Evolutionary conservation across 1,140 invertebrate genomes (phyloP).

Genomic region (Drosophila subobscura): DNA sequence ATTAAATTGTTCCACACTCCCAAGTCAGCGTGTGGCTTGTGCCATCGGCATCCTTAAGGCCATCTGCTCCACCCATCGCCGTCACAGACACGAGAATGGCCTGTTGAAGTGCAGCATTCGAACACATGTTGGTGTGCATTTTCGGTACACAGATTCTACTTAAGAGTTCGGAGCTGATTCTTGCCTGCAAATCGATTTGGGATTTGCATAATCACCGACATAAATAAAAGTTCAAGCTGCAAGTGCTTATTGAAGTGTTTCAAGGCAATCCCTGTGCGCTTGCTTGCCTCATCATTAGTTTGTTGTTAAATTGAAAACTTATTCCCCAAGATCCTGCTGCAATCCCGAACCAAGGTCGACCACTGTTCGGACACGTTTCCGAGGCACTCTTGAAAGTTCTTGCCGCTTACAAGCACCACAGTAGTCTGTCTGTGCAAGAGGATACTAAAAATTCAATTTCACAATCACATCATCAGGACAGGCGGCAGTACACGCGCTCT

Average conservation of each 20-base stretch:
- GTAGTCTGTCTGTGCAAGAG: conserved; percentile 11
- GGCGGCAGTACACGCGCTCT: conserved; percentile 6
- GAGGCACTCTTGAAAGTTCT: conserved; percentile 37
- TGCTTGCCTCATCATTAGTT: conserved; percentile 7
- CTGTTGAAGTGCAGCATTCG: conserved; percentile 42
- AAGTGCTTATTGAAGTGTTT: conserved; percentile 13
- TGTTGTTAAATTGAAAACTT: conserved; percentile 31
- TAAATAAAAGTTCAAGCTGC: conserved; percentile 38
- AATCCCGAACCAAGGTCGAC: conserved; percentile 31
- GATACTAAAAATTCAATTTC: conserved; percentile 64
- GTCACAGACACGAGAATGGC: conserved; percentile 27
- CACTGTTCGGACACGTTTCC: conserved; percentile 25
- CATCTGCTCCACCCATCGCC: too few species aligned
- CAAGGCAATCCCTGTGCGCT: conserved; percentile 18
- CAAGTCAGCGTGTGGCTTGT: conserved; percentile 11
- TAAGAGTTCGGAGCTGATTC: conserved; percentile 20
- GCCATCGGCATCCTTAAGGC: neutral
- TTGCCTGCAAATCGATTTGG: conserved; percentile 40
- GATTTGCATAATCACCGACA: conserved; percentile 54
- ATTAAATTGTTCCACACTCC: conserved; percentile 71
- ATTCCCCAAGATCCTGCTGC: conserved; percentile 15
- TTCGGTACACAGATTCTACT: conserved; percentile 13
- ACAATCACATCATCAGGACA: conserved; percentile 37
- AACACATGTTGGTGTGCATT: conserved; percentile 51
- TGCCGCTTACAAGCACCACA: conserved; percentile 11